Conservation (phyloP, 2,797 vertebrate genomes). For the Triplophysa bombifrons region DNA sequence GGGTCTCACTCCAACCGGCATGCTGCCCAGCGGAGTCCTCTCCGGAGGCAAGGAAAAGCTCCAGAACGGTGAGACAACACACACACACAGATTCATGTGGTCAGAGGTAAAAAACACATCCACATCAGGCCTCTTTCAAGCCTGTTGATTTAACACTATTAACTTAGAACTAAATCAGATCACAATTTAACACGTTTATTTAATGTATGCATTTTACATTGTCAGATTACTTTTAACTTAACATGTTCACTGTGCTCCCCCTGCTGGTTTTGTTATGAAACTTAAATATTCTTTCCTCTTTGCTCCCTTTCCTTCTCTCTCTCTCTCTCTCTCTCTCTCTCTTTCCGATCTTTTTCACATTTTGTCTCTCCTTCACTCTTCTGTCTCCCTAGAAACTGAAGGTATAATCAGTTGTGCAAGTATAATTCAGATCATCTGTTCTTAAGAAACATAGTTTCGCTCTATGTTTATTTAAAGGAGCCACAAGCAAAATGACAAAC, state of each 20-base stretch:
- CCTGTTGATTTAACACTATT: conserved; percentile 11
- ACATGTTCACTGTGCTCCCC: conserved; percentile 19
- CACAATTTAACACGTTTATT: not conserved
- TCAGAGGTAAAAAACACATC: not conserved
- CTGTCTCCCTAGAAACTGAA: conserved; percentile 81
- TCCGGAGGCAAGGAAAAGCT: conserved; percentile 97
- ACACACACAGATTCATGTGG: not conserved
- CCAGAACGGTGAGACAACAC: conserved; percentile 89
- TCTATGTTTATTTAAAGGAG: conserved; percentile 55
- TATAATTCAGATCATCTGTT: conserved; percentile 70
- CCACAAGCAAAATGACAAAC: conserved; percentile 4
- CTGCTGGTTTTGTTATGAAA: conserved; percentile 45
- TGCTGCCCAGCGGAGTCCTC: conserved; percentile 96
- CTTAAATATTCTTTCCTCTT: conserved; percentile 51
- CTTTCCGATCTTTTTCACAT: conserved; percentile 70
- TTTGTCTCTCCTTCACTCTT: conserved; percentile 80
- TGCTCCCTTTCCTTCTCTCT: conserved; percentile 53
- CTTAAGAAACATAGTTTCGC: conserved; percentile 70
- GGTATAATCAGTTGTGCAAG: conserved; percentile 81
- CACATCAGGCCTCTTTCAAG: not conserved
- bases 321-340: conserved; percentile 60
- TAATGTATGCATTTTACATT: not conserved
- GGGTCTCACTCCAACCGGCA: conserved; percentile 96
- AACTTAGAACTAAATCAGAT: not conserved
- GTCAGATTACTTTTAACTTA: not conserved